phyloP scores from a whole-genome alignment of 2,888 invertebrate species.

The Scaptodrosophila latifasciaeformis region DNA sequence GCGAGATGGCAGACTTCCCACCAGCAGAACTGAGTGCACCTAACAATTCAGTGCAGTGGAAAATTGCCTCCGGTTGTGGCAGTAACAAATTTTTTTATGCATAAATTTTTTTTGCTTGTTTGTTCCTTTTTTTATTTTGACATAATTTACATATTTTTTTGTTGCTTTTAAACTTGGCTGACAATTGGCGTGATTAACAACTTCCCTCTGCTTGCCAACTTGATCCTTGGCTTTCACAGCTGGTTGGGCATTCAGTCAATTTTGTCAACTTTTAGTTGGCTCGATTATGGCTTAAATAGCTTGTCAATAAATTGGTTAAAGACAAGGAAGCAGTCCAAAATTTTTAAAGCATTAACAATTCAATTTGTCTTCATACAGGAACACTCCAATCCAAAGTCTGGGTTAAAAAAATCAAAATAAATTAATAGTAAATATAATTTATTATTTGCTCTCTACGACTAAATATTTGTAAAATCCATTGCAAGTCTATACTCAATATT shows the following conservation, averaged over 20 bases:
- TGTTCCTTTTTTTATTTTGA: slow-evolving; percentile 18
- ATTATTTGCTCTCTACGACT: too few relatives aligned
- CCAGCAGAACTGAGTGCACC: slow-evolving; percentile 10
- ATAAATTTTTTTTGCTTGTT: slow-evolving; percentile 46
- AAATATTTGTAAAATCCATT: too few relatives aligned
- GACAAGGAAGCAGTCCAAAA: too few relatives aligned
- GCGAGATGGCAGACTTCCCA: background rate
- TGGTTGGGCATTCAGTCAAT: slow-evolving; percentile 28
- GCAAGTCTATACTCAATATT: too few relatives aligned
- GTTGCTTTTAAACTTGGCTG: slow-evolving; percentile 28
- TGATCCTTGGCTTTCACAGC: slow-evolving; percentile 26
- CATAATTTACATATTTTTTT: slow-evolving; percentile 45
- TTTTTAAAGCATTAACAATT: too few relatives aligned
- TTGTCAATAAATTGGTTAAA: too few relatives aligned
- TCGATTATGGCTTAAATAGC: too few relatives aligned
- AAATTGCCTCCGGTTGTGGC: slow-evolving; percentile 62
- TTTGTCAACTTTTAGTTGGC: too few relatives aligned
- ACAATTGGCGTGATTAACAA: slow-evolving; percentile 58
- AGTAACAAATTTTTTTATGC: background rate
- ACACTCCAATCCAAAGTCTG: too few relatives aligned
- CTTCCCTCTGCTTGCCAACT: slow-evolving; percentile 41
- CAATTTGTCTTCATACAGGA: too few relatives aligned
- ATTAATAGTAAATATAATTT: too few relatives aligned
- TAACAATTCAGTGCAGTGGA: slow-evolving; percentile 46
- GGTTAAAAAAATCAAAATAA: too few relatives aligned